These are phyloP conservation scores for Rhynchonema sp. DNA, from an alignment of 2,888 invertebrate species.

Conservation along the genomic window DNA sequence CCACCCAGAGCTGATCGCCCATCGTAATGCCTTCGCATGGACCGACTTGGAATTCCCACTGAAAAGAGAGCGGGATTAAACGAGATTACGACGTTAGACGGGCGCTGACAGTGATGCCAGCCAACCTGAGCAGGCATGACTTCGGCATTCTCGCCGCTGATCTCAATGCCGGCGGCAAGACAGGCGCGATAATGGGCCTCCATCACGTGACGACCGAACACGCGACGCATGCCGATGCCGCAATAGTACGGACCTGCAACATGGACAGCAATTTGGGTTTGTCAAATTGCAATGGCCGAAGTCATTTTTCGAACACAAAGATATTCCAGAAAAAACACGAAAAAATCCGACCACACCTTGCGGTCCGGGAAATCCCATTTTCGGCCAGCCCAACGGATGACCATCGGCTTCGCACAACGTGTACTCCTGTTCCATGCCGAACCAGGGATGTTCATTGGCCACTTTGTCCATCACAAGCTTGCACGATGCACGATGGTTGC, in stretches of 20 bases:
- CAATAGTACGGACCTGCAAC: slow-evolving; percentile 98
- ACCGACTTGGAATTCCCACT: too few relatives aligned
- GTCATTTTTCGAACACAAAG: background rate
- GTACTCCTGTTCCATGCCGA: slow-evolving; percentile 39
- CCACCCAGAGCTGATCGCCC: too few relatives aligned
- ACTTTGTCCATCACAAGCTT: slow-evolving; percentile 10
- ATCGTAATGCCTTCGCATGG: too few relatives aligned
- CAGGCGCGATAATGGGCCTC: slow-evolving; percentile 88
- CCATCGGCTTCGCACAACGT: slow-evolving; percentile 31
- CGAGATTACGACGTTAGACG: too few relatives aligned
- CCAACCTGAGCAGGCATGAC: slow-evolving; percentile 52
- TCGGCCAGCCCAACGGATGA: slow-evolving; percentile 26
- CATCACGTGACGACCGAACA: slow-evolving; percentile 80
- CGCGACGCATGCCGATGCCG: slow-evolving; percentile 82
- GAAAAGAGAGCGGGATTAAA: slow-evolving; percentile 32
- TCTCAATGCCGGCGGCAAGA: slow-evolving; percentile 72
- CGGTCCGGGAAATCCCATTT: slow-evolving; percentile 22
- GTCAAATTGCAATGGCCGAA: background rate
- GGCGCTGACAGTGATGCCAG: slow-evolving; percentile 32
- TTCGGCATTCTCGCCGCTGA: slow-evolving; percentile 84
- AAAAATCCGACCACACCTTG: slow-evolving; percentile 12
- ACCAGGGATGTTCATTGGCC: slow-evolving; percentile 22
- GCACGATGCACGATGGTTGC: slow-evolving; percentile 12
- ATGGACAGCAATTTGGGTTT: slow-evolving; percentile 1
- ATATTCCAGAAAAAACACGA: background rate